Percentiles rank a stretch among this genome's conserved stretches.
Evolutionary conservation across 2,797 vertebrate genomes (phyloP).

Genomic region (Hipposideros larvatus): DNA sequence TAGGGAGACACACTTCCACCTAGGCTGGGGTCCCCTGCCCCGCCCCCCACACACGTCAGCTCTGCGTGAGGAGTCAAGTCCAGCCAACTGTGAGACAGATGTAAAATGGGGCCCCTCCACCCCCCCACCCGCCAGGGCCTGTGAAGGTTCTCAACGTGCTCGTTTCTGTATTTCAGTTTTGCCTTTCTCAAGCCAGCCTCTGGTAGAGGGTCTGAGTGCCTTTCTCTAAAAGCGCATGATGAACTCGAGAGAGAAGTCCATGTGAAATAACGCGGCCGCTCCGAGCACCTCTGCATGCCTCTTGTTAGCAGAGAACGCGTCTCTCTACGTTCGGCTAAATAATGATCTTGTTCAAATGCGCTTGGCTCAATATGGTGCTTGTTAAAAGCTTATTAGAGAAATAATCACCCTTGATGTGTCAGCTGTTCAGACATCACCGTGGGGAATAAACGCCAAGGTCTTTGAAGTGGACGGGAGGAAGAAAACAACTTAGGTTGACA

Average conservation of each 20-base stretch:
- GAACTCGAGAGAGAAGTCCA: constrained; percentile 56
- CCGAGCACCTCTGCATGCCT: constrained; percentile 20
- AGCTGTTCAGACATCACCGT: constrained; percentile 38
- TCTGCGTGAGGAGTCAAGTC: constrained; percentile 54
- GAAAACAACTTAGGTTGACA: not conserved
- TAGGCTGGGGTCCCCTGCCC: fast-evolving
- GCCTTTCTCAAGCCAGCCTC: constrained; percentile 42
- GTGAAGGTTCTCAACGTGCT: constrained; percentile 55
- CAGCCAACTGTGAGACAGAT: constrained; percentile 82
- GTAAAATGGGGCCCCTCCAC: constrained; percentile 72
- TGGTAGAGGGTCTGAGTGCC: constrained; percentile 39
- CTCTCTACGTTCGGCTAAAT: not conserved
- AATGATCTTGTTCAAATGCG: constrained; percentile 71
- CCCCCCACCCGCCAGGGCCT: not conserved
- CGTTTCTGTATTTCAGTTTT: constrained; percentile 69
- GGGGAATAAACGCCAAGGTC: constrained; percentile 21
- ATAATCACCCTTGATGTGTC: constrained; percentile 36
- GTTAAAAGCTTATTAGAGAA: constrained; percentile 73
- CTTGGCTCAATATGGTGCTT: constrained; percentile 70
- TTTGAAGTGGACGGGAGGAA: constrained; percentile 16
- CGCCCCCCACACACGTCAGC: not conserved
- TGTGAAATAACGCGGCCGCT: constrained; percentile 47
- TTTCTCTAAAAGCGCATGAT: constrained; percentile 60
- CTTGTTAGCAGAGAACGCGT: not conserved
- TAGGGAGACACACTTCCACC: not conserved